Conservation (phyloP, 2,113 vertebrate species). For the Syrrhaptes paradoxus region DNA sequence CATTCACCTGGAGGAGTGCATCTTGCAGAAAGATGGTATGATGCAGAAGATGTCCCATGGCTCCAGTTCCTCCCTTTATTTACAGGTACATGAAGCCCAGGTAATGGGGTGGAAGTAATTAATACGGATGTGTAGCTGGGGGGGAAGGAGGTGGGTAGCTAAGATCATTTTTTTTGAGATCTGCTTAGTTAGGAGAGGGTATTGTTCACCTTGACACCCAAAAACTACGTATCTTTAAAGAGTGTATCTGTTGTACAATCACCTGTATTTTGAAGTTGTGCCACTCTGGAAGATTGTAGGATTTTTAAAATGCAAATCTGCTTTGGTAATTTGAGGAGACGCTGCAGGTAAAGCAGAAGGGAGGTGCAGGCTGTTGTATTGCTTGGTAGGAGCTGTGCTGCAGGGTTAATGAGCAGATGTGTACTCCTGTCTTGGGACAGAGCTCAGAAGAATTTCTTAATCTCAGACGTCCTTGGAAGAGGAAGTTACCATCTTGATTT, state of each 20-base stretch:
- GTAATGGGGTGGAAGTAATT: neutral
- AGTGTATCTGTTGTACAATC: neutral
- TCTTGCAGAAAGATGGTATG: conserved; percentile 93
- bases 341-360: neutral
- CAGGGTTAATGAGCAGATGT: neutral
- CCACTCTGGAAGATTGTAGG: neutral
- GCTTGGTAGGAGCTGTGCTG: neutral
- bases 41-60: conserved; percentile 96
- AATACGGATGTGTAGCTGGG: neutral
- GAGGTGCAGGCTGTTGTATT: neutral
- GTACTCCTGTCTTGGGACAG: neutral
- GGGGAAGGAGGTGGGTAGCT: conserved; percentile 35
- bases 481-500: neutral
- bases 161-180: neutral
- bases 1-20: conserved; percentile 97
- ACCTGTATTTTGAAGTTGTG: neutral
- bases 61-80: conserved; percentile 91
- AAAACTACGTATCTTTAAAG: neutral
- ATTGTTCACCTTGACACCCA: neutral
- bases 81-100: conserved; percentile 83
- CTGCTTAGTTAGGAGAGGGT: neutral
- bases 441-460: neutral
- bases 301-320: neutral
- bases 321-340: neutral
- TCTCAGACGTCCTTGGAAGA: neutral